Base-by-base conservation (phyloP, 2,888 invertebrate species). In the Noctua janthe region DNA sequence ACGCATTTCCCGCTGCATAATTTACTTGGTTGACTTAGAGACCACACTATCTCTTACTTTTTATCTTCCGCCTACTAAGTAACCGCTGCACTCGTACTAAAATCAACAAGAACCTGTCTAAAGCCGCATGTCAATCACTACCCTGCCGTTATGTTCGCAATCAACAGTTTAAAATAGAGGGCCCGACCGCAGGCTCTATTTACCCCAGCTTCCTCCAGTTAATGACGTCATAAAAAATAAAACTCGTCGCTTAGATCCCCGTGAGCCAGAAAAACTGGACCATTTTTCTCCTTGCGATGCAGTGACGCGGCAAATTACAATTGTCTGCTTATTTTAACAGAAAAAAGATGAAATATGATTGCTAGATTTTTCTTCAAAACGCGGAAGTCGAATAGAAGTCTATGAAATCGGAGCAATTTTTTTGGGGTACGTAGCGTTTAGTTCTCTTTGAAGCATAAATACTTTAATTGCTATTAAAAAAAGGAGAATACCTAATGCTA, bases 221-320 rank as follows among this genome's bases (percentile, higher is more conserved):
- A 96, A 96, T 96, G 95, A 96, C 93, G 94, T 95, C 96, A 94
- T 95, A 95, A 96, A 96, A 96, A 95, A 94, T 95, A 95, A 96
- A 96, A 95, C 94, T 92, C 92, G 91, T 91, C 93, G 92, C 90
- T 92, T 91, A 94, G 91, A 92, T 91, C 93, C 92, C 92, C 91
- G 79, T 90, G 89, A 90, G 88, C 91, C 92, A 93, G 93, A 94
- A 94, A 94, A 94, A 94, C 92, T 92, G 91, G 90, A 90, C 72
- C 84, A 85, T 85, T 90, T 94, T 94, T 94, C 92, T 93, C 87
- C 88, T 92, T 89, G 91, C 89, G 76, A 91, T 89, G 93, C 94
- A 94, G 91, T 94, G 93, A 93, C 89, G 94, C 94, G 94, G 94
- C 92, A 96, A 96, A 96, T 95, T 95, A 94, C 94, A 93, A 94